Evolutionary conservation across 2,113 vertebrate species (phyloP).

Genomic region (Tychaedon coryphoeus): DNA sequence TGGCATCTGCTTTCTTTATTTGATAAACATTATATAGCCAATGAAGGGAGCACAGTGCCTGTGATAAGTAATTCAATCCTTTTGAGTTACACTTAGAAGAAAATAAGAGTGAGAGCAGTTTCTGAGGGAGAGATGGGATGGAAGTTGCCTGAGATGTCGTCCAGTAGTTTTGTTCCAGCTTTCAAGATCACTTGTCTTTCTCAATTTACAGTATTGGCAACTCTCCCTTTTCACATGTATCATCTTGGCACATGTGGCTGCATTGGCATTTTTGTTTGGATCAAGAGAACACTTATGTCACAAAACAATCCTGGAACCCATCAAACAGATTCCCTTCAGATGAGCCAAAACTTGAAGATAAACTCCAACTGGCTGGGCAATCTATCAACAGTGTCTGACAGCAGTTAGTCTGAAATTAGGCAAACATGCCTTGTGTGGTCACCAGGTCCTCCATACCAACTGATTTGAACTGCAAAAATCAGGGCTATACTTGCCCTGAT

Average conservation of each 20-base stretch:
- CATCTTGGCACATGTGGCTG: accelerated
- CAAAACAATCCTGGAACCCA: background rate
- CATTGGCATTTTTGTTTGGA: background rate
- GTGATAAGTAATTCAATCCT: background rate
- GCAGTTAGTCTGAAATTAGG: background rate
- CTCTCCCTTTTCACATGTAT: background rate
- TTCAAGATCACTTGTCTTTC: background rate
- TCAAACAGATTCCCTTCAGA: background rate
- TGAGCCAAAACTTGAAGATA: background rate
- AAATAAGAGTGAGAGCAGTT: background rate
- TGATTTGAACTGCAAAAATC: background rate
- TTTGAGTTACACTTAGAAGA: background rate
- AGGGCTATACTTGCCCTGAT: background rate
- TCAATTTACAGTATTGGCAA: background rate
- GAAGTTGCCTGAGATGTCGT: background rate
- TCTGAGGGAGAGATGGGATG: background rate
- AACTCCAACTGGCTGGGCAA: background rate
- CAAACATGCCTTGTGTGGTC: background rate
- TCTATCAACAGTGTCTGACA: background rate
- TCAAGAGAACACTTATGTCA: background rate
- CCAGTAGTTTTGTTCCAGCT: background rate
- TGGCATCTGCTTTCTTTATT: background rate
- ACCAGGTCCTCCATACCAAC: background rate
- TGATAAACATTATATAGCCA: background rate
- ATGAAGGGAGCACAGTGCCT: background rate